Evolutionary conservation across 2,888 invertebrate species (phyloP).

Genomic region (Chrysodeixis includens): DNA sequence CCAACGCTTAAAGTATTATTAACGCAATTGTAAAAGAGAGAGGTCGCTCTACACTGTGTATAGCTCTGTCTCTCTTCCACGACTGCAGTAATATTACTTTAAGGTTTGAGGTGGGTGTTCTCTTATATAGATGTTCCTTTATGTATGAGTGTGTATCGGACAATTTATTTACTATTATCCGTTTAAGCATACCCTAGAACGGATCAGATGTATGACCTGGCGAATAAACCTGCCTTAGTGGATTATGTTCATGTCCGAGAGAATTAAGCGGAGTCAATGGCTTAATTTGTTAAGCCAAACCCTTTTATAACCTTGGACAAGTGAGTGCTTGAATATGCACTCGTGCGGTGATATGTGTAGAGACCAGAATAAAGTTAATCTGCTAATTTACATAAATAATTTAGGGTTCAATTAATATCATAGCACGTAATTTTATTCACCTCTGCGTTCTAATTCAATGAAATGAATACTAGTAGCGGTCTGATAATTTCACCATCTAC

Average conservation of each 20-base stretch:
- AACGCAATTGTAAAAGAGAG: too few relatives aligned
- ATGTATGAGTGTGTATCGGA: conserved; percentile 34
- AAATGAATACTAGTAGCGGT: too few relatives aligned
- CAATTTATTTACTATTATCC: conserved; percentile 46
- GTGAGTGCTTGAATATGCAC: conserved; percentile 1
- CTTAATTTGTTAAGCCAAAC: conserved; percentile 2
- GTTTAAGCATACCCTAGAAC: not conserved
- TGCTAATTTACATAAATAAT: not conserved
- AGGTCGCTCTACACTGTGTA: too few relatives aligned
- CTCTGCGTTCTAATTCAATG: too few relatives aligned
- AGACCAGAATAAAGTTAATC: not conserved
- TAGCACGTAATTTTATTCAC: too few relatives aligned
- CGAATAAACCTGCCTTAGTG: not conserved
- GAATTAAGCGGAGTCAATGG: conserved; percentile 4
- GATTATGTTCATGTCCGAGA: not conserved
- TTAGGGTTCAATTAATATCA: too few relatives aligned
- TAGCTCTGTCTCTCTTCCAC: too few relatives aligned
- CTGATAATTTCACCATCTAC: too few relatives aligned
- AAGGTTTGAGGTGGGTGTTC: too few relatives aligned
- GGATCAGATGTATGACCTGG: not conserved
- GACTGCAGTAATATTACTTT: too few relatives aligned
- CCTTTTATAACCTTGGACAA: not conserved
- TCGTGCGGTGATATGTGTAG: not conserved
- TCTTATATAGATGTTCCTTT: conserved; percentile 33
- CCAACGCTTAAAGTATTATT: too few relatives aligned